Base-by-base conservation (phyloP, 2,888 invertebrate species). In the Calliphora vomitoria region DNA sequence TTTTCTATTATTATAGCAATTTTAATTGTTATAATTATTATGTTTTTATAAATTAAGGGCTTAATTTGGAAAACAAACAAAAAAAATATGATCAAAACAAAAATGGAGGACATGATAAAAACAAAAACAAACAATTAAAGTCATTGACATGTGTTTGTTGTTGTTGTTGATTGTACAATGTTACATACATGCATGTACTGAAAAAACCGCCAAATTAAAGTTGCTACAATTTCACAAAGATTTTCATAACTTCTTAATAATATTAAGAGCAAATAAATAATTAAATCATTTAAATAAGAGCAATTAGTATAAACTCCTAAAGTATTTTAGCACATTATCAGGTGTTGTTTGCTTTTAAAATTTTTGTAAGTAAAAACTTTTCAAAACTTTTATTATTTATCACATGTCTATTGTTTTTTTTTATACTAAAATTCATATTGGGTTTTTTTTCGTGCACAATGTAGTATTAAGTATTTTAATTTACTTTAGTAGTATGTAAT, bases 271-370 rank as follows among this genome's bases (percentile, higher is more conserved):
- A 64, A 64, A 64, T n/a, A 38, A 58, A 64, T n/a, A 38, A 8
- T 64, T 31, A 38, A 38, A n/a, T n/a, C 8, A 38, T 38, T 64
- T 38, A 64, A 38, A n/a, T n/a, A 8, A 38, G 10, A 62, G 35
- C 4, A n/a, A 64, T 64, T 62, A 35, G 5, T 20, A 58, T 25
- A 25, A 58, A 31, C 25, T 11, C 11, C 11, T 13, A 58, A 3
- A 38, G 8, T 38, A 38, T 64, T 38, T 64, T 35, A 64, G 62
- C 62, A 64, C 35, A 15, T 64, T n/a, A 64, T 38, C 62, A 64
- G 10, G 38, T 38, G 62, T 10, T 64, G 38, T 25, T 11, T 10
- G 11, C 11, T 10, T 25, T 58, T 58, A 8, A 41, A 41, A 8
- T 55, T 55, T 6, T 8, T 6, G 3, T 4, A 25, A 38, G 4